Conservation (phyloP, 1,140 invertebrate species). For the Lasioglossum baleicum region DNA sequence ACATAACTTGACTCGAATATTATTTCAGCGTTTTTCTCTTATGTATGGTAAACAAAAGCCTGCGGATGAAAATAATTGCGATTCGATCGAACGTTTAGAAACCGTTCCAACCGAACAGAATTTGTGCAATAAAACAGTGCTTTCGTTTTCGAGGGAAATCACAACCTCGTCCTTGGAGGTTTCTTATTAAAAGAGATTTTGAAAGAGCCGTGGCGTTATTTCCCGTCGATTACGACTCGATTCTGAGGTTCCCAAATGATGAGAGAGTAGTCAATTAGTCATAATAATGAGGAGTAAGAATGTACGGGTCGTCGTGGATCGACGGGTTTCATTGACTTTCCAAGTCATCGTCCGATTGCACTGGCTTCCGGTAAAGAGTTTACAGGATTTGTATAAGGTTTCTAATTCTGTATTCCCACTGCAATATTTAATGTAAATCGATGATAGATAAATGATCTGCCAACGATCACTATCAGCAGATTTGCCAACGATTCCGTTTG, state of each 20-base stretch:
- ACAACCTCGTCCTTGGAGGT: constrained; percentile 1
- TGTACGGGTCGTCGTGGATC: constrained; percentile 17
- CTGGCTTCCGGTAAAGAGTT: constrained; percentile 31
- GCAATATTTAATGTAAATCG: not conserved
- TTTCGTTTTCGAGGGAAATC: constrained; percentile 15
- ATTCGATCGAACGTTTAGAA: not conserved
- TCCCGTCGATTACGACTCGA: constrained; percentile 1
- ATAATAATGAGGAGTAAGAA: constrained; percentile 35
- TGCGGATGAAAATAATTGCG: not conserved
- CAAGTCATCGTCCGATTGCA: constrained; percentile 45
- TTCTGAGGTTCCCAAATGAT: constrained; percentile 21
- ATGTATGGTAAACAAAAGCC: too few relatives aligned
- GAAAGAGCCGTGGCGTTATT: constrained; percentile 2
- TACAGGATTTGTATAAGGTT: constrained; percentile 13
- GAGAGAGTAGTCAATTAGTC: constrained; percentile 30
- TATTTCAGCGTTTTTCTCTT: too few relatives aligned
- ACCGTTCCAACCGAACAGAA: not conserved
- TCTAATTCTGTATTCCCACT: not conserved
- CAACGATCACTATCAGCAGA: too few relatives aligned
- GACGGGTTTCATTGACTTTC: constrained; percentile 39
- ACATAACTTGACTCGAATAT: too few relatives aligned
- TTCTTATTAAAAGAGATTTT: constrained; percentile 16
- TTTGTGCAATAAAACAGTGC: not conserved
- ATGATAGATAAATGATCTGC: not conserved
- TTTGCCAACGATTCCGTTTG: too few relatives aligned